Evolutionary conservation across 2,797 vertebrate species (phyloP), one percentile per base, ranked within the genome.

Genomic region (Dicrostonyx torquatus): DNA sequence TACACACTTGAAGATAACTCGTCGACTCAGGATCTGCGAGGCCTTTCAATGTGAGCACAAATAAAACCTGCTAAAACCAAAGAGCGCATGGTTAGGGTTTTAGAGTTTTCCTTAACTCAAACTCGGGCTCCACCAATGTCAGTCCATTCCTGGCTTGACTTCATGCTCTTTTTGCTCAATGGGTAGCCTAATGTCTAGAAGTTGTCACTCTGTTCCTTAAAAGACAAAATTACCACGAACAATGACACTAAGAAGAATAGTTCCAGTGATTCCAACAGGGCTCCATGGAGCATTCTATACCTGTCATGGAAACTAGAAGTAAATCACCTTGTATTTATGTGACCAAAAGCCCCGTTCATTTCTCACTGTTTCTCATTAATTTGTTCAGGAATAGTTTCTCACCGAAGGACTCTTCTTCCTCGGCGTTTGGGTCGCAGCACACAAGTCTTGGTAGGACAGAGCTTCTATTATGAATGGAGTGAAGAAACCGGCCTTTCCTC

Each of bases 191-290:
- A 72, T 43, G 70, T 7, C 31, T 90, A 79, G 34, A 89, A 93
- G 53, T 90, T 78, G 70, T 73, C 29, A 89, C 9, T 77, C 62
- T 70, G 77, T 82, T 93, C 93, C 48, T 75, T 80, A 88, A 66
- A 37, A 88, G 24, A 2, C 4, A 95, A 84, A 85, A 70, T 37
- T 20, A 31, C 9, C n/a, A 3, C 50, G n/a, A 85, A 15, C 37
- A 31, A 43, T 26, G 26, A 34, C 37, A 55, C 20, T 48, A 80
- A 53, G 4, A 87, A 6, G 7, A 62, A 60, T 72, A 50, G n/a
- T 9, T 70, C 14, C 55, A 94, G 13, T 78, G 48, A 97, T 53
- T 93, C 31, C 73, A 82, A 66, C 6, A 78, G 24, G 24, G 5
- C 7, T 66, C n/a, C 15, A 5, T 64, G 26, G 37, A 91, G 83